phyloP scores from a whole-genome alignment of 2,797 vertebrate species.

The Melanotaenia parkinsoni region DNA sequence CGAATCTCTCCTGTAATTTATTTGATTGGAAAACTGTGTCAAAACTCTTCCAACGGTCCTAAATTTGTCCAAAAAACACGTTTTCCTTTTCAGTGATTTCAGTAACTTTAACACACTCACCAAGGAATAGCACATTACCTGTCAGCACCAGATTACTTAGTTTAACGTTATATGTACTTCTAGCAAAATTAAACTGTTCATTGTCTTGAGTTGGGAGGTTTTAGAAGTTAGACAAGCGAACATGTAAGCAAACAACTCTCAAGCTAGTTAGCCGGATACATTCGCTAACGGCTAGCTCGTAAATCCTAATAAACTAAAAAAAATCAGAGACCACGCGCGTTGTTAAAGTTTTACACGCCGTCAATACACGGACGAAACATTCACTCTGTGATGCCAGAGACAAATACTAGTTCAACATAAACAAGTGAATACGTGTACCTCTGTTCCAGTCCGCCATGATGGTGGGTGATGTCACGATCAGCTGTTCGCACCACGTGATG shows the following conservation, averaged over 20 bases:
- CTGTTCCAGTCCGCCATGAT: slow-evolving; percentile 81
- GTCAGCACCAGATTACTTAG: background rate
- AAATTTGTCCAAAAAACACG: too few relatives aligned
- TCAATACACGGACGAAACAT: rapidly evolving
- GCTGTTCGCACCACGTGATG: slow-evolving; percentile 36
- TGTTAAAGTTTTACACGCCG: too few relatives aligned
- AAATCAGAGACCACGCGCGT: background rate
- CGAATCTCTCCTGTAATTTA: background rate
- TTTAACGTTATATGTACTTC: background rate
- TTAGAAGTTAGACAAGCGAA: background rate
- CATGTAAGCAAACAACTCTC: background rate
- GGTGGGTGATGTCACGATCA: slow-evolving; percentile 52
- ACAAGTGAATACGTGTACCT: slow-evolving; percentile 75
- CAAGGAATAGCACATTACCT: background rate
- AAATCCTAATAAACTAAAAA: background rate
- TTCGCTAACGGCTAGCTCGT: background rate
- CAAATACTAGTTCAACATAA: background rate
- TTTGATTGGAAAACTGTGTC: too few relatives aligned
- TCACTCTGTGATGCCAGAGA: rapidly evolving
- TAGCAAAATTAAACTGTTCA: background rate
- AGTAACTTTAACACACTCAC: background rate
- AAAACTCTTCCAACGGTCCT: too few relatives aligned
- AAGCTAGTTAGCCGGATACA: slow-evolving; percentile 27
- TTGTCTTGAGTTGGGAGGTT: background rate
- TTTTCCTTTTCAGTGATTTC: too few relatives aligned